Conservation (phyloP, 2,888 invertebrate genomes). For the Poecilus cupreus region DNA sequence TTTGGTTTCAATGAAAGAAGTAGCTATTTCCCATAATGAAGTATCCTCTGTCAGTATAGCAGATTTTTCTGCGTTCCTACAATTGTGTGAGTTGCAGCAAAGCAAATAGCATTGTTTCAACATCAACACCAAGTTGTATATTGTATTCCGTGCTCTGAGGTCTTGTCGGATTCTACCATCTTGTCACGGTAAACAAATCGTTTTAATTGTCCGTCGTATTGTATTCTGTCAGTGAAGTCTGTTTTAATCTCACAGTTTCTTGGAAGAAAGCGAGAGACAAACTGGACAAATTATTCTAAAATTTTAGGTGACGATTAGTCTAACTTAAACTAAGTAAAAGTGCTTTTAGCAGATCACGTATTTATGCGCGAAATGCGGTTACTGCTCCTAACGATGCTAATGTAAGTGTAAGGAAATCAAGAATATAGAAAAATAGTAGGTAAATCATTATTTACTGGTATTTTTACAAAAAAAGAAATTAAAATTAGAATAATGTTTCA, state of each 20-base stretch:
- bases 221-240: constrained; percentile 27
- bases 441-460: no score
- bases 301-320: no score
- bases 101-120: constrained; percentile 50
- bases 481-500: no score
- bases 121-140: background rate
- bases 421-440: no score
- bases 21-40: background rate
- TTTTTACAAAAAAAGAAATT: no score
- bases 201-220: constrained; percentile 55
- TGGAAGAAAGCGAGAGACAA: background rate
- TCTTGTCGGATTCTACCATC: constrained; percentile 46
- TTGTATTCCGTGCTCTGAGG: background rate
- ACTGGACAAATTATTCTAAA: background rate
- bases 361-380: no score
- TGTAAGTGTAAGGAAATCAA: no score
- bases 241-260: constrained; percentile 28
- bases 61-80: background rate
- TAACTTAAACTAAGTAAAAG: no score
- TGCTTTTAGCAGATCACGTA: no score
- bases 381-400: no score
- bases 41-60: no score
- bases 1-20: no score
- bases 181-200: constrained; percentile 55
- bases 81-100: constrained; percentile 30